Evolutionary conservation across 2,888 invertebrate species (phyloP).

Genomic region (Lasioglossum marginatum): DNA sequence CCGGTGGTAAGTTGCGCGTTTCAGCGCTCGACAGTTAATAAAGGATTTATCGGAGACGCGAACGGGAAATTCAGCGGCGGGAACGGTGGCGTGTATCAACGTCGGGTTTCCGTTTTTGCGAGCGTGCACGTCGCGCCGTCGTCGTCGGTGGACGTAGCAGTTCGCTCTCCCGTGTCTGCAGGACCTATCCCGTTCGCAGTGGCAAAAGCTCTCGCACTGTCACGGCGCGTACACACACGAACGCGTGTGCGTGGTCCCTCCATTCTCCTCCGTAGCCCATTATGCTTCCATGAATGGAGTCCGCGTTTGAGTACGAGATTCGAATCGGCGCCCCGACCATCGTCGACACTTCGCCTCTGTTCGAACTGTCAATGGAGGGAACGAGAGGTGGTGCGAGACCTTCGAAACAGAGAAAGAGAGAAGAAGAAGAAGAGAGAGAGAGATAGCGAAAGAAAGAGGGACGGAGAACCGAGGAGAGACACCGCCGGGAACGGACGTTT

Average conservation of each 20-base stretch:
- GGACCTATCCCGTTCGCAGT: conserved; percentile 46
- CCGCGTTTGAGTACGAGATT: conserved; percentile 76
- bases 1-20: conserved; percentile 6
- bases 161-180: conserved; percentile 27
- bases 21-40: conserved; percentile 35
- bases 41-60: conserved; percentile 61
- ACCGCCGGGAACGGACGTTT: conserved; percentile 57
- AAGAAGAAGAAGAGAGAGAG: neutral
- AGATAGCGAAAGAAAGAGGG: neutral
- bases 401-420: conserved; percentile 5
- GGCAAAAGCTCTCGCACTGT: conserved; percentile 52
- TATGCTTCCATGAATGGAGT: conserved; percentile 74
- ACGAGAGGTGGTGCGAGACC: conserved; percentile 10
- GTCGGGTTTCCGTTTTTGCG: conserved; percentile 67
- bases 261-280: conserved; percentile 68
- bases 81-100: conserved; percentile 47
- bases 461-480: conserved; percentile 27
- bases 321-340: conserved; percentile 74
- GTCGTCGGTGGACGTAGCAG: conserved; percentile 24
- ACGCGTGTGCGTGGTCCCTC: conserved; percentile 55
- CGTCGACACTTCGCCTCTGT: conserved; percentile 75
- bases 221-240: conserved; percentile 20
- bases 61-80: conserved; percentile 59
- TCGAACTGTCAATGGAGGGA: conserved; percentile 73
- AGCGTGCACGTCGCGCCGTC: neutral